These are phyloP conservation scores for Calliopsis andreniformis DNA, from an alignment of 1,140 invertebrate genomes.

Conservation along the genomic window DNA sequence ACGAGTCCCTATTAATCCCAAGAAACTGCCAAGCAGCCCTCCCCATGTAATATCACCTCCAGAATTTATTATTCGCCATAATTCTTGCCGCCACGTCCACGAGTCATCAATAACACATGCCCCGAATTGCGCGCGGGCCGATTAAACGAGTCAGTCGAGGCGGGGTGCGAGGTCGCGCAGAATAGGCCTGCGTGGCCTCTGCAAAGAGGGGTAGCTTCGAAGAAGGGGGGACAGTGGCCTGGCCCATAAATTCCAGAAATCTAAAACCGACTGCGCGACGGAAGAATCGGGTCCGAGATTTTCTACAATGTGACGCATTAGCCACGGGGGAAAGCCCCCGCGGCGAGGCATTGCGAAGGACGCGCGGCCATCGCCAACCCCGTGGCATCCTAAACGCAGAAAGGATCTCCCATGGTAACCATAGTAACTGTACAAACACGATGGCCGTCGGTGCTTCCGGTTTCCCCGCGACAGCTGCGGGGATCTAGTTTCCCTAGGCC, in stretches of 20 bases:
- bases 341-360: slow-evolving; percentile 48
- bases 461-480: slow-evolving; percentile 77
- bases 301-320: slow-evolving; percentile 71
- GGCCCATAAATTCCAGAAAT: slow-evolving; percentile 77
- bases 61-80: slow-evolving; percentile 17
- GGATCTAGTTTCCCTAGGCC: slow-evolving; percentile 80
- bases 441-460: slow-evolving; percentile 80
- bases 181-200: slow-evolving; percentile 60
- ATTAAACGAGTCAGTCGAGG: slow-evolving; percentile 71
- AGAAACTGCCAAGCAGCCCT: no score
- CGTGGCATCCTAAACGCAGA: slow-evolving; percentile 61
- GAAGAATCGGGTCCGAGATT: slow-evolving; percentile 63
- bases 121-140: slow-evolving; percentile 57
- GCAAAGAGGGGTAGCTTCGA: neutral
- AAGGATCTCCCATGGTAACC: slow-evolving; percentile 78
- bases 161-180: neutral
- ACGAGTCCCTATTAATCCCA: no score
- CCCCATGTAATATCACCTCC: neutral
- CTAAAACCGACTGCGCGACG: slow-evolving; percentile 73
- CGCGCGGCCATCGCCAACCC: slow-evolving; percentile 8
- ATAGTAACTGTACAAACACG: slow-evolving; percentile 81
- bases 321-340: slow-evolving; percentile 66
- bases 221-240: neutral
- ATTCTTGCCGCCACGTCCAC: slow-evolving; percentile 5
- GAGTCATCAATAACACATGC: neutral